phyloP scores from a whole-genome alignment of 2,888 invertebrate genomes.

The Dusona sp. region DNA sequence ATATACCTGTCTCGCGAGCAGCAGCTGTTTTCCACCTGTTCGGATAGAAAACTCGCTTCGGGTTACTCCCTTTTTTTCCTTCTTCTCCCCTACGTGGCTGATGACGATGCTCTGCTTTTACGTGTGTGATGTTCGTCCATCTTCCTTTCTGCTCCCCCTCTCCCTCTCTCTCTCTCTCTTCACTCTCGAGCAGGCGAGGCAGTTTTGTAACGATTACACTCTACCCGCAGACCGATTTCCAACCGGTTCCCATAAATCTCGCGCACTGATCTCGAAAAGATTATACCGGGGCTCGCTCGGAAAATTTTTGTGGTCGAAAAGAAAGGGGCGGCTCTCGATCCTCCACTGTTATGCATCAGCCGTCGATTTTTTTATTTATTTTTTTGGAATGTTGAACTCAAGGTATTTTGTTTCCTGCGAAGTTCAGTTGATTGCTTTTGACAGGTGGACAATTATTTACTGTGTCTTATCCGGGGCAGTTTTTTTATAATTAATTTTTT shows the following conservation, averaged over 20 bases:
- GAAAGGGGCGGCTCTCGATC: neutral
- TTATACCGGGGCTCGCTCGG: conserved; percentile 19
- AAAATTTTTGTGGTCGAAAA: conserved; percentile 9
- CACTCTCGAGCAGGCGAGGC: neutral
- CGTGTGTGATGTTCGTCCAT: neutral
- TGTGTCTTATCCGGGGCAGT: neutral
- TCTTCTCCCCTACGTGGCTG: conserved; percentile 18
- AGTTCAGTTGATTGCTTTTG: neutral
- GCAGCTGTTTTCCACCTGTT: conserved; percentile 70
- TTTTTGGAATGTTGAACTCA: neutral
- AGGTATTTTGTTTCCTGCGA: neutral
- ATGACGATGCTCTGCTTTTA: conserved; percentile 31
- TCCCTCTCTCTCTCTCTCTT: neutral
- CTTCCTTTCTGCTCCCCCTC: neutral
- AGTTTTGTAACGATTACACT: conserved; percentile 50
- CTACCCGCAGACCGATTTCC: conserved; percentile 43
- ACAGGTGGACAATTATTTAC: neutral
- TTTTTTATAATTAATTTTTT: neutral
- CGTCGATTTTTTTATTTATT: neutral
- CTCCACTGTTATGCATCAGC: neutral
- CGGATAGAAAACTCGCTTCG: conserved; percentile 61
- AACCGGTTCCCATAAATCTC: conserved; percentile 63
- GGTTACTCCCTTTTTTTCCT: conserved; percentile 43
- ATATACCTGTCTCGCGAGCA: conserved; percentile 41
- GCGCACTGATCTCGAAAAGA: conserved; percentile 59